Conservation (phyloP, 2,888 invertebrate genomes). For the Meiosimyza decipiens region DNA sequence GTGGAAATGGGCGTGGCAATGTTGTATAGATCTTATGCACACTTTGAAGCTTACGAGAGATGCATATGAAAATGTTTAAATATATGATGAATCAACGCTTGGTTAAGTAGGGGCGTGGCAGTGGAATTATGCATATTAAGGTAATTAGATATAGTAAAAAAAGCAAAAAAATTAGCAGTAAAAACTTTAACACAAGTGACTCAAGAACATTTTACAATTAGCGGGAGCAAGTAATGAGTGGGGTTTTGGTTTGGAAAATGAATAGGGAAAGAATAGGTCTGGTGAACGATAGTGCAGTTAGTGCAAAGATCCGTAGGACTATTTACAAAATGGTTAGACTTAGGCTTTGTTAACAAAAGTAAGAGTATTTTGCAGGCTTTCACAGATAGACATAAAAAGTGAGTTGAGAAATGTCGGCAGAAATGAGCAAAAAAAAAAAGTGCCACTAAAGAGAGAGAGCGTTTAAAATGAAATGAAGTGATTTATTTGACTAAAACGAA, state of each 20-base stretch:
- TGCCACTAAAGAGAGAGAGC: neutral
- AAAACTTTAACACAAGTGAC: neutral
- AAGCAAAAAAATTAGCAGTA: neutral
- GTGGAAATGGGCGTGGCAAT: slow-evolving; percentile 18
- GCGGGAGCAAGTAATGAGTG: slow-evolving; percentile 32
- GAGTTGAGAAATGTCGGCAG: neutral
- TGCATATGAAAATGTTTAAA: slow-evolving; percentile 10
- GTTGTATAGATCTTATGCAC: too few relatives aligned
- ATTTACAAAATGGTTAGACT: slow-evolving; percentile 39
- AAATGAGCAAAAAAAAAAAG: neutral
- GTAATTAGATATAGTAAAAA: neutral
- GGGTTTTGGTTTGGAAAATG: slow-evolving; percentile 38
- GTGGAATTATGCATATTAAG: neutral
- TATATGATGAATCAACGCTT: neutral
- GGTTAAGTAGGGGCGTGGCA: slow-evolving; percentile 11
- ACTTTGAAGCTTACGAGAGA: neutral
- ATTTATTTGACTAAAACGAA: slow-evolving; percentile 4
- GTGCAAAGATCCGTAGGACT: slow-evolving; percentile 35
- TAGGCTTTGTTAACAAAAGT: slow-evolving; percentile 34
- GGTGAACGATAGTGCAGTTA: slow-evolving; percentile 1
- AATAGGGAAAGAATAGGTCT: slow-evolving; percentile 36
- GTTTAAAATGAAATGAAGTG: neutral
- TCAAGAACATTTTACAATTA: slow-evolving; percentile 8
- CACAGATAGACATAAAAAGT: slow-evolving; percentile 18
- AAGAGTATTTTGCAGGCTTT: slow-evolving; percentile 55